Base-by-base conservation (phyloP, 2,797 vertebrate genomes). In the Sebastes paucispinis region DNA sequence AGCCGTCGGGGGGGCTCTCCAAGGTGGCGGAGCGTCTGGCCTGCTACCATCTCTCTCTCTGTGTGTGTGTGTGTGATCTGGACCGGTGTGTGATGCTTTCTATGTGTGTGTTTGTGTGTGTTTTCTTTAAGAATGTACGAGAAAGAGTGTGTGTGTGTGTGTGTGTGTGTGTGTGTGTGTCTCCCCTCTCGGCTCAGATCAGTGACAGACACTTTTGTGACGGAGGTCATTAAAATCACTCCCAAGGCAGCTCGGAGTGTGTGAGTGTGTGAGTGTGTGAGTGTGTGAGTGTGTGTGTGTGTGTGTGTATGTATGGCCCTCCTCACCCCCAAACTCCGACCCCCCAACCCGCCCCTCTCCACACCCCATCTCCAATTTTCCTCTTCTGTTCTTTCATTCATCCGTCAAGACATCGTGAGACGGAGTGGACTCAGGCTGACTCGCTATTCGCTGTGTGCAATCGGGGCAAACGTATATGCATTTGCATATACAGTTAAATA, bases 191-290 rank as follows among this genome's bases (percentile, higher is more conserved):
- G 73, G 85, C 86, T 77, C 92, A 95, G 93, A 94, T 92, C 88
- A 90, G 91, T 93, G 93, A 95, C 90, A 94, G 93, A 91, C 90
- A 91, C 88, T 93, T 93, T 92, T 90, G 92, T 93, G 95, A 95
- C 91, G 92, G 91, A 93, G 95, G 94, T 96, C 95, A 97, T 96
- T 96, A 96, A 94, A 96, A 96, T 93, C 88, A 90, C 92, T 97
- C 96, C 95, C 95, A 94, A 92, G 95, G 95, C 96, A 96, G 95
- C 95, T 94, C 5, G 3, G 34, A 69, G 73, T 55, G 83, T 81
- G 47, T 39, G 36, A 14, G 67, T 94, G 70, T 31, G 31, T 8
- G 29, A 29, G 69, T 24, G n/a, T n/a, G n/a, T 24, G 24, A 24
- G 24, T 25, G 24, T 25, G 24, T 25, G n/a, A n/a, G 24, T 73